Evolutionary conservation across 2,113 vertebrate species (phyloP).

Genomic region (Entelurus aequoreus): DNA sequence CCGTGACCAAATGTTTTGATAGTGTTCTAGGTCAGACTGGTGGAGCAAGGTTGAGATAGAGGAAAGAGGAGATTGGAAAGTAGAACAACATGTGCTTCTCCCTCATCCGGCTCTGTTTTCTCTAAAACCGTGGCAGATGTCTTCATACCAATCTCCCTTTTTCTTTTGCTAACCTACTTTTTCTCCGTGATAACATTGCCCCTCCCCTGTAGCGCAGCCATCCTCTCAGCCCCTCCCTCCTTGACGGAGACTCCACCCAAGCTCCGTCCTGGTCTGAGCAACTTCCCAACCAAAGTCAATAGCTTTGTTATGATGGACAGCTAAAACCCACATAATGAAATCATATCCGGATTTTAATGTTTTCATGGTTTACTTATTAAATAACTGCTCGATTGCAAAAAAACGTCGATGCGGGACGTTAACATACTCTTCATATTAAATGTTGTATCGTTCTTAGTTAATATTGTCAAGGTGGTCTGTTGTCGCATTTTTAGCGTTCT

Average conservation of each 20-base stretch:
- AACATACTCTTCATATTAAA: no score
- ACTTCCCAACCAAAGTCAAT: no score
- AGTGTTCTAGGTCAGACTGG: not conserved
- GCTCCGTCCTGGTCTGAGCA: no score
- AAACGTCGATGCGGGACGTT: no score
- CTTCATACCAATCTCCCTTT: constrained; percentile 44
- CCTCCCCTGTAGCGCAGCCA: constrained; percentile 4
- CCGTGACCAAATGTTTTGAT: not conserved
- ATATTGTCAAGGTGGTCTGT: no score
- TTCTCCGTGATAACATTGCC: constrained; percentile 10
- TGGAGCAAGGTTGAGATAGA: constrained; percentile 18
- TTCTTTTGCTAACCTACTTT: constrained; percentile 33
- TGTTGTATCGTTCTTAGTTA: no score
- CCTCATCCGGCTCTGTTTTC: constrained; percentile 40
- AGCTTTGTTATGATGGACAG: no score
- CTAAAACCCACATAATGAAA: no score
- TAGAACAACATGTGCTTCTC: constrained; percentile 69
- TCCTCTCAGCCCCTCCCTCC: constrained; percentile 1
- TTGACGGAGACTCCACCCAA: not conserved
- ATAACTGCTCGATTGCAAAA: no score
- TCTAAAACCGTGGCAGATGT: constrained; percentile 62
- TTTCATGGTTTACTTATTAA: no score
- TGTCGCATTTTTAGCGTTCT: no score
- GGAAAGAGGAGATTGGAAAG: constrained; percentile 22
- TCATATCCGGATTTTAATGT: no score